Evolutionary conservation across 2,888 invertebrate genomes (phyloP), one percentile per base, ranked within the genome.

Genomic region (Polydesmus complanatus): DNA sequence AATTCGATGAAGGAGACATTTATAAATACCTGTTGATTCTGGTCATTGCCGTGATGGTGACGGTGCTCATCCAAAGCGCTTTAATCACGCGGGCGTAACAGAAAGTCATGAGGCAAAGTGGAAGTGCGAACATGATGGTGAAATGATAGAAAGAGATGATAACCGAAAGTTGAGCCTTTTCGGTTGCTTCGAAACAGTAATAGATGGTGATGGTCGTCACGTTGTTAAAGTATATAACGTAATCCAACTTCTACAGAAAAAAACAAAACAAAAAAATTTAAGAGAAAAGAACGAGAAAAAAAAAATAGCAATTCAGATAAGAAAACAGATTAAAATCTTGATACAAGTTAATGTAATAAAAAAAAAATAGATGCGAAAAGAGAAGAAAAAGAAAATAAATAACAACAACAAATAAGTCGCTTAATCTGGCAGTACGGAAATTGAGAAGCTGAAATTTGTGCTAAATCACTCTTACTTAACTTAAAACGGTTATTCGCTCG

Each of bases 71-170:
- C 74, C 74, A 74, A 8, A 75, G 69, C 59, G 71, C 73, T 26
- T 69, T 67, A 64, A 74, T 74, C 27, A 75, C 74, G 60, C 68
- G 69, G 2, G 71, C 64, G 66, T 75, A 75, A 67, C 73, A 74
- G 54, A 72, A 66, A 56, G 72, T 68, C 73, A 75, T 73, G 26
- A 74, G 66, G 26, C 72, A 61, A 1, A 70, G 71, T 0, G 75
- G 75, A 2, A 71, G 65, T 2, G 66, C 68, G 62, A 75, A 74
- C 48, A 74, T 66, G 19, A 73, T 68, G 54, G 71, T 61, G 22
- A 74, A 67, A 61, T 73, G 69, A 64, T 74, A 74, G 27, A 72
- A 66, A 11, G 70, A 69, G 54, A 73, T 70, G 2, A 66, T 61
- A 1, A 69, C 59, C 1, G 68, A 68, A 25, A 68, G 65, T 47